phyloP scores from a whole-genome alignment of 2,888 invertebrate species.

The Heterodera filipjevi region DNA sequence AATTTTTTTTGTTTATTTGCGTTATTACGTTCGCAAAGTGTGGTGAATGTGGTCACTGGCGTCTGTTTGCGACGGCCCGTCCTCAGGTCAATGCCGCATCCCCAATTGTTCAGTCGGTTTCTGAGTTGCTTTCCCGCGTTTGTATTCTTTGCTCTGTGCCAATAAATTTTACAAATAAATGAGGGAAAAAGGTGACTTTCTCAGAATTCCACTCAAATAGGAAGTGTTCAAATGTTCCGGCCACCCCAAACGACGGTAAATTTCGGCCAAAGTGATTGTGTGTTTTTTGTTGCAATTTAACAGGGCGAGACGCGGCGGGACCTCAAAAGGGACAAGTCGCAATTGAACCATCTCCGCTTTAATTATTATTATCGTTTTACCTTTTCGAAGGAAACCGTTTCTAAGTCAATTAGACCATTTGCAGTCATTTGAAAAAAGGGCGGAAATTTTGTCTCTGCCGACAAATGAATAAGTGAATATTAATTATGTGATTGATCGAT shows the following conservation, averaged over 20 bases:
- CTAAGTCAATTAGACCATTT: neutral
- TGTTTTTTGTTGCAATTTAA: slow-evolving; percentile 24
- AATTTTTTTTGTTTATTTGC: neutral
- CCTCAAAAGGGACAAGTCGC: neutral
- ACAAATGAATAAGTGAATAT: neutral
- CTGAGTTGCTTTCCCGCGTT: slow-evolving; percentile 14
- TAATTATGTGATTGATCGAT: neutral
- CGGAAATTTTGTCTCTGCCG: neutral
- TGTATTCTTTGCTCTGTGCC: slow-evolving; percentile 21
- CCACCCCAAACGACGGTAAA: neutral
- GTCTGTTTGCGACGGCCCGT: slow-evolving; percentile 21
- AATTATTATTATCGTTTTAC: too few species aligned
- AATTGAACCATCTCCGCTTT: neutral
- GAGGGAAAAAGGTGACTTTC: neutral
- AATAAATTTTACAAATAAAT: neutral
- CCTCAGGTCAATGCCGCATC: slow-evolving; percentile 19
- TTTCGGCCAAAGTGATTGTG: slow-evolving; percentile 23
- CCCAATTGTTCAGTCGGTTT: neutral
- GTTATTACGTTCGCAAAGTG: slow-evolving; percentile 24
- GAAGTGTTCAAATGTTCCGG: slow-evolving; percentile 28
- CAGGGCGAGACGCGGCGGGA: slow-evolving; percentile 20
- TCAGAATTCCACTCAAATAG: slow-evolving; percentile 25
- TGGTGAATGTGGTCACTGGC: slow-evolving; percentile 20
- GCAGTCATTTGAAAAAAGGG: neutral
- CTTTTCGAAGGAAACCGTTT: neutral